A percentile compares a stretch with the other conserved stretches of the same genome.
Conservation (phyloP, 2,113 vertebrate species). For the Scalopus aquaticus region DNA sequence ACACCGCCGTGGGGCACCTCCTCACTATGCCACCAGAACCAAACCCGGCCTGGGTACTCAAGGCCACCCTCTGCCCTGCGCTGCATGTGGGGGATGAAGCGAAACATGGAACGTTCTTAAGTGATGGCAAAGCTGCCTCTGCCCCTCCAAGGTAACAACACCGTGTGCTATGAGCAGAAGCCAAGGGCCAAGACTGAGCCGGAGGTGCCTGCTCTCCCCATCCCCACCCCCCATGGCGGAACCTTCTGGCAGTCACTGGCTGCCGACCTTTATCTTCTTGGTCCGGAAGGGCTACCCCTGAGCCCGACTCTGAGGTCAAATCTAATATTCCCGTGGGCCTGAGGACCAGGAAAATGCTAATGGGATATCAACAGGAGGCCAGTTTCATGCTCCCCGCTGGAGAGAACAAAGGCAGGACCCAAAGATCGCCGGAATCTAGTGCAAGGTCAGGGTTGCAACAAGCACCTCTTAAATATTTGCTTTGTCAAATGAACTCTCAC, state of each 20-base stretch:
- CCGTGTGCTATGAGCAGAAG: fast-evolving
- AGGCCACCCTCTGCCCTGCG: background rate
- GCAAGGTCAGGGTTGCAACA: background rate
- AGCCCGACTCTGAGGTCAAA: background rate
- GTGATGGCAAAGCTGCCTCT: background rate
- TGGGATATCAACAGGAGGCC: background rate
- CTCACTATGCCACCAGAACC: background rate
- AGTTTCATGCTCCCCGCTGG: background rate
- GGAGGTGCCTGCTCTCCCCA: background rate
- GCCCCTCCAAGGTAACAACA: background rate
- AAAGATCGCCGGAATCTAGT: background rate
- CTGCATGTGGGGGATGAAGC: background rate
- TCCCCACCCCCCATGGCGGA: background rate
- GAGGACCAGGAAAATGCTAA: background rate
- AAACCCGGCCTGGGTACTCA: background rate
- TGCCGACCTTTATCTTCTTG: background rate
- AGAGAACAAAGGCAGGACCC: background rate
- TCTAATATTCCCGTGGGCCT: background rate
- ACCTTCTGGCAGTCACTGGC: background rate
- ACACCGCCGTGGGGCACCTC: background rate
- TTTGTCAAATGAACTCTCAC: fast-evolving
- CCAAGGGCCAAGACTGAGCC: background rate
- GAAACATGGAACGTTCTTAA: background rate
- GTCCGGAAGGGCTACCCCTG: background rate
- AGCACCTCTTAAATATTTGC: fast-evolving